Evolutionary conservation across 2,797 vertebrate species (phyloP).

Genomic region (Megalops cyprinoides): DNA sequence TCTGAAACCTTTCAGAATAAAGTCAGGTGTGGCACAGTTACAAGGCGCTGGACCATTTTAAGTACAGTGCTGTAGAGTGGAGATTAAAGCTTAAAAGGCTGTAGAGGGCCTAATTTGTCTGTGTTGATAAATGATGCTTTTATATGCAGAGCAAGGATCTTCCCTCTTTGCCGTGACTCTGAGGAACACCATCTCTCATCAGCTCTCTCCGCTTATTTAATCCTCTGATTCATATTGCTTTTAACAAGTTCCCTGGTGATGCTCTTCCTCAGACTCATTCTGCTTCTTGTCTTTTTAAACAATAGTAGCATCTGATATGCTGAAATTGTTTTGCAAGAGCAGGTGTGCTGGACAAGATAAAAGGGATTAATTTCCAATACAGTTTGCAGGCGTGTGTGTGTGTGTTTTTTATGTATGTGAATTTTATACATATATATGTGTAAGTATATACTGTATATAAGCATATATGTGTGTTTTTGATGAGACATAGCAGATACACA

Average conservation of each 20-base stretch:
- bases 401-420: not conserved
- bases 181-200: slow-evolving; percentile 10
- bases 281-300: too few relatives aligned
- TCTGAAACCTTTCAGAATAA: too few relatives aligned
- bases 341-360: too few relatives aligned
- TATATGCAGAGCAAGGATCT: not conserved
- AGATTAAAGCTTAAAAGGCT: slow-evolving; percentile 19
- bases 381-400: not conserved
- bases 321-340: too few relatives aligned
- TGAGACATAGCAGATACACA: too few relatives aligned
- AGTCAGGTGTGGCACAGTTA: too few relatives aligned
- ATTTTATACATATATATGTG: not conserved
- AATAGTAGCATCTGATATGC: too few relatives aligned
- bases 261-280: too few relatives aligned
- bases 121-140: not conserved
- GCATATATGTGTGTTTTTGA: not conserved
- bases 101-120: not conserved
- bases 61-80: too few relatives aligned
- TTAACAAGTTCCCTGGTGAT: not conserved
- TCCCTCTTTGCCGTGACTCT: not conserved
- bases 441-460: not conserved
- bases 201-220: not conserved
- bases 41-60: too few relatives aligned
- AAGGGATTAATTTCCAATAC: not conserved
- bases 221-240: not conserved